Conservation (phyloP, 2,888 invertebrate species). For the Drosophila robusta region DNA sequence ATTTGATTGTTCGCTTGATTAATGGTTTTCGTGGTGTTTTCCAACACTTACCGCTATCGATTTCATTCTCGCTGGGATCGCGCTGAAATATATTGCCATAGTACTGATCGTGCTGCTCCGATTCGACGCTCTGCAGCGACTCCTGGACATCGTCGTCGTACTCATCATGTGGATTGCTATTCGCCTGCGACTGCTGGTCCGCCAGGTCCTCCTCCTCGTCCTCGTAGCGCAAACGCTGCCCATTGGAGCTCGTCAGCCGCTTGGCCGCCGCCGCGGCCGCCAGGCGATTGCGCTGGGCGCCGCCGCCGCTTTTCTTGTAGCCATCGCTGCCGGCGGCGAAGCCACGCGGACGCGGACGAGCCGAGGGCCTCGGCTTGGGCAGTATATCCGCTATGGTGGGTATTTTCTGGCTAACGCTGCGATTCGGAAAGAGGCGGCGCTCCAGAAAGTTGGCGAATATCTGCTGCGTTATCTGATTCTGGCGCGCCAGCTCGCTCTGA, state of each 20-base stretch:
- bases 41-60: conserved; percentile 81
- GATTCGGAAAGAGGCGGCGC: conserved; percentile 88
- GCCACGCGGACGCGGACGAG: conserved; percentile 75
- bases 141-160: conserved; percentile 79
- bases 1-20: conserved; percentile 40
- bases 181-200: conserved; percentile 49
- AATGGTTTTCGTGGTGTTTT: conserved; percentile 19
- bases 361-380: conserved; percentile 85
- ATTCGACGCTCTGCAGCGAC: conserved; percentile 89
- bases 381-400: conserved; percentile 89
- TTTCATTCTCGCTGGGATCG: conserved; percentile 84
- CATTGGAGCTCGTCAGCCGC: conserved; percentile 27
- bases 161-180: conserved; percentile 57
- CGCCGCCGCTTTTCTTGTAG: conserved; percentile 57
- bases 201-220: conserved; percentile 50
- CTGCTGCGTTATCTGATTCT: conserved; percentile 91
- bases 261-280: conserved; percentile 55
- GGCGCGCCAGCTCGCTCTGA: conserved; percentile 88
- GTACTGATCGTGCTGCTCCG: conserved; percentile 89
- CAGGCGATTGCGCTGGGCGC: conserved; percentile 63
- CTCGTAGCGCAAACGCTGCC: conserved; percentile 27
- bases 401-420: conserved; percentile 85
- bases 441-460: conserved; percentile 91
- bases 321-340: conserved; percentile 62
- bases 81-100: conserved; percentile 86